Conservation (phyloP, 2,888 invertebrate genomes). For the Cephus pygmeus region DNA sequence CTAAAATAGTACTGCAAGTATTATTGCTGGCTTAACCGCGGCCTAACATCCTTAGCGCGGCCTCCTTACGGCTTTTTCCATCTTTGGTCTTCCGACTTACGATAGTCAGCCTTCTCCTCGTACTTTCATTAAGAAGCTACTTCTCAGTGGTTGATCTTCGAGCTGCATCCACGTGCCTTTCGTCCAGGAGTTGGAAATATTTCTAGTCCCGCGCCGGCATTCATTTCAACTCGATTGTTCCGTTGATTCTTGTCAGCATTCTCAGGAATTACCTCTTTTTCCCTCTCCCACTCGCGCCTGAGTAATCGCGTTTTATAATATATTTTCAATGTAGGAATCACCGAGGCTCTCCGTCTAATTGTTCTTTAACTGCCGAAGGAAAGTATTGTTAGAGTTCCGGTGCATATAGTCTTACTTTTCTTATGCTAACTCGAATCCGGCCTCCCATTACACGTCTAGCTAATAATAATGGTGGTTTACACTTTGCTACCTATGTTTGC, state of each 20-base stretch:
- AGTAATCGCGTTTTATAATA: no score
- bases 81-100: slow-evolving; percentile 3
- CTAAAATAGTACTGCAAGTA: neutral
- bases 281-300: no score
- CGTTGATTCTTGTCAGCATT: no score
- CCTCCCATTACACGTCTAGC: slow-evolving; percentile 45
- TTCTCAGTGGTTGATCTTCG: no score
- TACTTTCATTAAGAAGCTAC: no score
- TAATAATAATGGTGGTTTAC: slow-evolving; percentile 57
- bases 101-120: no score
- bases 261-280: no score
- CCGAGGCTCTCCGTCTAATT: slow-evolving; percentile 36
- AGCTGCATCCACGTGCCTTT: no score
- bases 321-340: slow-evolving; percentile 17
- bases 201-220: no score
- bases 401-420: slow-evolving; percentile 33
- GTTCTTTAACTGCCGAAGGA: slow-evolving; percentile 31
- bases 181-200: no score
- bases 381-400: slow-evolving; percentile 37
- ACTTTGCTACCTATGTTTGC: slow-evolving; percentile 52
- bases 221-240: no score
- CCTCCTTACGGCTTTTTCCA: slow-evolving; percentile 4
- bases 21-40: slow-evolving; percentile 1
- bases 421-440: slow-evolving; percentile 25
- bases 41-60: slow-evolving; percentile 5